phyloP scores from a whole-genome alignment of 2,113 vertebrate genomes.

The Phyllostomus discolor region DNA sequence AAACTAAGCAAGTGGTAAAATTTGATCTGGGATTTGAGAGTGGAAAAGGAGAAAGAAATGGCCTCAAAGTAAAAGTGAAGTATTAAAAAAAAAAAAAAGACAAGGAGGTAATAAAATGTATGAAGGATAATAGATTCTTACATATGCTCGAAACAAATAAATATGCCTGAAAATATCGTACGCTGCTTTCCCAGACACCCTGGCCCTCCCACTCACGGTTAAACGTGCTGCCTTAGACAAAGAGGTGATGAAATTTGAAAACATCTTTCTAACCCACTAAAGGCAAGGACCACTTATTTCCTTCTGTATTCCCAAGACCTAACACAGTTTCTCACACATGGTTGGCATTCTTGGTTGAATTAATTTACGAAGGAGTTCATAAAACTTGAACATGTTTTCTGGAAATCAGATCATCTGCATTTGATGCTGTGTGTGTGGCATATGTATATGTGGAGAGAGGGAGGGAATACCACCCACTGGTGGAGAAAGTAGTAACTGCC shows the following conservation, averaged over 20 bases:
- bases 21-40: not conserved
- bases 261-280: conserved; percentile 12
- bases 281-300: not conserved
- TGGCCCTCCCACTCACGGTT: not conserved
- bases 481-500: not conserved
- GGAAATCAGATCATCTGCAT: not conserved
- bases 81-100: not conserved
- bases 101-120: not conserved
- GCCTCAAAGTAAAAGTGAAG: not conserved
- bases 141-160: not conserved
- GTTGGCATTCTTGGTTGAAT: not conserved
- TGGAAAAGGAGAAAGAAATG: conserved; percentile 7
- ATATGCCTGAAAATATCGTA: not conserved
- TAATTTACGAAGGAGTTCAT: not conserved
- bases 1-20: conserved; percentile 1
- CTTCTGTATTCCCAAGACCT: not conserved
- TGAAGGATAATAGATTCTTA: not conserved
- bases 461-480: not conserved
- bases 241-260: not conserved
- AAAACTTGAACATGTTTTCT: not conserved
- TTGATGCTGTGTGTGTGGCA: not conserved
- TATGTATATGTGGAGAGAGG: not conserved
- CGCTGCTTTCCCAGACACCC: not conserved
- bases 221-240: not conserved
- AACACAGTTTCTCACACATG: not conserved